phyloP scores from a whole-genome alignment of 2,113 vertebrate species.

The Centropus unirufus region DNA sequence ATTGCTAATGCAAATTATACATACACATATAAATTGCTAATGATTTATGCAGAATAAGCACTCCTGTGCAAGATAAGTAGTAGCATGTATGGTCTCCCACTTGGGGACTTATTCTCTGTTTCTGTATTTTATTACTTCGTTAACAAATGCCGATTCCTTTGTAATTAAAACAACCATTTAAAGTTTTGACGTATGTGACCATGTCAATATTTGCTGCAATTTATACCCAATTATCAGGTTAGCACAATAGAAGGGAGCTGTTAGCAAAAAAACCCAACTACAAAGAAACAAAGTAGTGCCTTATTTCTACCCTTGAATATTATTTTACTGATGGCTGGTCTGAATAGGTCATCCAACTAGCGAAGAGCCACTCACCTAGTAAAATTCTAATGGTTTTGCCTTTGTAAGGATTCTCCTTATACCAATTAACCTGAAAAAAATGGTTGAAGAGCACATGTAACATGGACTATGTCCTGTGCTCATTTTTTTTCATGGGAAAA shows the following conservation, averaged over 20 bases:
- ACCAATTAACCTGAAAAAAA: not conserved
- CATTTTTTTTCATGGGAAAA: not conserved
- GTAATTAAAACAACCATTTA: not conserved
- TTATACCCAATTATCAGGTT: not conserved
- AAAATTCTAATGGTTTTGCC: not conserved
- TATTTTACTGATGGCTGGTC: not conserved
- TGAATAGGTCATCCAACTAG: not conserved
- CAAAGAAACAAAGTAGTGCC: not conserved
- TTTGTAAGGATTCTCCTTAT: not conserved
- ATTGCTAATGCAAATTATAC: not conserved
- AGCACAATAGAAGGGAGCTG: not conserved
- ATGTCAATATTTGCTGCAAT: not conserved
- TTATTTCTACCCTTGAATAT: not conserved
- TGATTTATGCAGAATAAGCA: not conserved
- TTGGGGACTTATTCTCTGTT: not conserved
- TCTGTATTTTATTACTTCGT: not conserved
- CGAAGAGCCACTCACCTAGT: not conserved
- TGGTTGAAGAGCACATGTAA: not conserved
- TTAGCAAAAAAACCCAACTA: not conserved
- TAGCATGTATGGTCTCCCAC: not conserved
- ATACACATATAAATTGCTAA: not conserved
- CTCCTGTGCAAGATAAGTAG: not conserved
- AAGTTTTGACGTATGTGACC: not conserved
- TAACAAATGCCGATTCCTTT: not conserved
- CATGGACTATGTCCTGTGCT: not conserved